Conservation (phyloP, 2,797 vertebrate genomes). For the Gobionotothen gibberifrons region DNA sequence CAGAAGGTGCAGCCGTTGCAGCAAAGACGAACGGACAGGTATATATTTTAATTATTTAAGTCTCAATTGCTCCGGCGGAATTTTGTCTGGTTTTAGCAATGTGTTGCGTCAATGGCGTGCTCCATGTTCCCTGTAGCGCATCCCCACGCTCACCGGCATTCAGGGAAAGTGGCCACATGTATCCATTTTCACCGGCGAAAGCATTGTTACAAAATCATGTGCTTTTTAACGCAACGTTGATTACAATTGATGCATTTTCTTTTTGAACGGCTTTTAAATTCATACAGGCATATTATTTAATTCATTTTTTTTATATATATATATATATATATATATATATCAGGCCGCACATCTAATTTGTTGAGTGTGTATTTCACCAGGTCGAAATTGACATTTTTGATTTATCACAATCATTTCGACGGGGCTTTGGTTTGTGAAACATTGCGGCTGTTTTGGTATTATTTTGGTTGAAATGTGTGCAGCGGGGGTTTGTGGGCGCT, state of each 20-base stretch:
- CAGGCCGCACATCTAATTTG: background rate
- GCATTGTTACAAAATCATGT: background rate
- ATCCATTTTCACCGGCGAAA: slow-evolving; percentile 27
- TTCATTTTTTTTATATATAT: background rate
- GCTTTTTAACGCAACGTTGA: too few relatives aligned
- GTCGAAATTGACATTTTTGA: background rate
- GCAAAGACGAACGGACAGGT: slow-evolving; percentile 97
- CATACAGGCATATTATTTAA: background rate
- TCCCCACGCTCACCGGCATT: slow-evolving; percentile 74
- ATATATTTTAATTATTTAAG: slow-evolving; percentile 39
- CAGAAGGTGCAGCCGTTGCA: slow-evolving; percentile 91
- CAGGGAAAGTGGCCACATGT: slow-evolving; percentile 82
- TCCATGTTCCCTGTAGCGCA: slow-evolving; percentile 68
- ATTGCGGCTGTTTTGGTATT: background rate
- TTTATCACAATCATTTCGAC: background rate
- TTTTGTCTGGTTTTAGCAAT: slow-evolving; percentile 53
- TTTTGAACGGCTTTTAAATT: background rate
- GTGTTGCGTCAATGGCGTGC: slow-evolving; percentile 79
- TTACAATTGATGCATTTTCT: background rate
- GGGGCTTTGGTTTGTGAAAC: background rate
- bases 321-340: background rate
- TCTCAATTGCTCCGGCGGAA: slow-evolving; percentile 23
- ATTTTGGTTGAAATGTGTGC: slow-evolving; percentile 41
- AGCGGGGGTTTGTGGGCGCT: slow-evolving; percentile 48
- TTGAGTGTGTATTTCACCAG: background rate